These are phyloP conservation scores for Dolichopus griseipennis DNA, from an alignment of 2,888 invertebrate species.

Conservation along the genomic window DNA sequence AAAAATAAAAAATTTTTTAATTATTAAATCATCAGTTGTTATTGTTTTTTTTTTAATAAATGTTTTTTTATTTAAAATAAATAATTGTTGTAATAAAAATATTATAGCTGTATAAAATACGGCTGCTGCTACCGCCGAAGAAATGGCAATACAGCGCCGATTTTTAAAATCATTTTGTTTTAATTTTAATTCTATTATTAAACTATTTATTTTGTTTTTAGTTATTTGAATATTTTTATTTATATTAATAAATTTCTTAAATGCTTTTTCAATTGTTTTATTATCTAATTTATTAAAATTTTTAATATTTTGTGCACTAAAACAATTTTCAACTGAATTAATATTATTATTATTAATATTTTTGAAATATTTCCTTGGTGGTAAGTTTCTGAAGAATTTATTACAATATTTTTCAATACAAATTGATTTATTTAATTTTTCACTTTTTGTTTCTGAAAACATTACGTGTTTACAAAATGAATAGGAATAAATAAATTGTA, in stretches of 20 bases:
- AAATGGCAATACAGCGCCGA: not conserved
- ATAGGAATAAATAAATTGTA: not conserved
- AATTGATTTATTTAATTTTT: slow-evolving; percentile 12
- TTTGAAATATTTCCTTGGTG: slow-evolving; percentile 6
- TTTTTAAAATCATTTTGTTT: not conserved
- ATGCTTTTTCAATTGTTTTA: not conserved
- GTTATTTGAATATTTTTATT: not conserved
- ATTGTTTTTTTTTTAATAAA: slow-evolving; percentile 6
- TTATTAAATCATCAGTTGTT: not conserved
- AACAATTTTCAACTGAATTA: not conserved
- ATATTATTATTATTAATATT: not conserved
- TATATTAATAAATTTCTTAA: not conserved
- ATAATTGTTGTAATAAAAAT: not conserved
- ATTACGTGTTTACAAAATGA: slow-evolving; percentile 15
- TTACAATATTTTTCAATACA: slow-evolving; percentile 11
- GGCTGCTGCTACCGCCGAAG: slow-evolving; percentile 6
- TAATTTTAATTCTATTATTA: not conserved
- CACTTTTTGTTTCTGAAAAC: slow-evolving; percentile 13
- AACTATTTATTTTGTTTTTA: not conserved
- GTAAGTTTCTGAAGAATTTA: slow-evolving; percentile 2
- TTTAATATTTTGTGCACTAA: not conserved
- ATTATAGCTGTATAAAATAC: not conserved
- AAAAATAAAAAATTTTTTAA: not conserved
- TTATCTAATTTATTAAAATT: not conserved
- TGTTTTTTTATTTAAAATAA: slow-evolving; percentile 13